Percentiles rank a stretch among this genome's conserved stretches.
Evolutionary conservation across 1,140 invertebrate species (phyloP).

Genomic region (Pentalonia nigronervosa): DNA sequence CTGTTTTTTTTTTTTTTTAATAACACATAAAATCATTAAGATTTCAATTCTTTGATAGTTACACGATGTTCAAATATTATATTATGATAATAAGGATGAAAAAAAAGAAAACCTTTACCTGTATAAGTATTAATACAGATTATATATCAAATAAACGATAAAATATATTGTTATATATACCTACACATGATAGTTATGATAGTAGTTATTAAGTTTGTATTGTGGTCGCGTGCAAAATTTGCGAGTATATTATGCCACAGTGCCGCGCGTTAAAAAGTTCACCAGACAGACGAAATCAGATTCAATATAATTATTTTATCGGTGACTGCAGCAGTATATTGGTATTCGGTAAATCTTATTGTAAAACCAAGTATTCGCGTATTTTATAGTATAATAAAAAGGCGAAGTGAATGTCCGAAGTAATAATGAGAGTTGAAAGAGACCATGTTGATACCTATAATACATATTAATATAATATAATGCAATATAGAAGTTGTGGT

Average conservation of each 20-base stretch:
- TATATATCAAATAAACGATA: no score
- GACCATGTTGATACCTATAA: not conserved
- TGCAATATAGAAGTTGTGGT: not conserved
- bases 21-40: no score
- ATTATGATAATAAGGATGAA: no score
- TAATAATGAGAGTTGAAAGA: constrained; percentile 1
- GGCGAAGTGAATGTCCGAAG: not conserved
- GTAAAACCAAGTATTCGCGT: not conserved
- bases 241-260: not conserved
- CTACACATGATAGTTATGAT: not conserved
- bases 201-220: not conserved
- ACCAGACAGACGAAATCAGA: not conserved
- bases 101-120: no score
- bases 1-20: no score
- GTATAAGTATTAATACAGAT: no score
- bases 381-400: not conserved
- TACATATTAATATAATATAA: not conserved
- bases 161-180: no score
- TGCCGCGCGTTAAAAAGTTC: not conserved
- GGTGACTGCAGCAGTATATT: not conserved
- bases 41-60: no score
- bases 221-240: not conserved
- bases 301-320: not conserved
- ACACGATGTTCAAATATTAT: no score
- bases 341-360: not conserved